These are phyloP conservation scores for Ooceraea biroi DNA, from an alignment of 1,140 invertebrate genomes.

Conservation along the genomic window DNA sequence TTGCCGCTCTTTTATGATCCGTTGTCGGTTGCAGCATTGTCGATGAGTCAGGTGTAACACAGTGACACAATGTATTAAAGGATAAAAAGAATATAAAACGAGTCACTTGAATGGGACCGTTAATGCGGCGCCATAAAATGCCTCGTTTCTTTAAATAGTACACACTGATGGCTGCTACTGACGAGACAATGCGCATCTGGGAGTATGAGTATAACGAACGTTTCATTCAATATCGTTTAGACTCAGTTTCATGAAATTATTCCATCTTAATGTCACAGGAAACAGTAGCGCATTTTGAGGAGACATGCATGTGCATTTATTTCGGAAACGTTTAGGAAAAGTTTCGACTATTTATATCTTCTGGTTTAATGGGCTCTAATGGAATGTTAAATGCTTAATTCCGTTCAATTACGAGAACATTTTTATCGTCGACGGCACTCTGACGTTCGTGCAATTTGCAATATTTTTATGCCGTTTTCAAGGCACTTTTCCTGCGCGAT, in stretches of 20 bases:
- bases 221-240: neutral
- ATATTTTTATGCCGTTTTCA: slow-evolving; percentile 20
- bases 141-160: neutral
- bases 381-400: too few species aligned
- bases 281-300: neutral
- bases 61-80: neutral
- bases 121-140: neutral
- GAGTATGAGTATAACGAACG: too few species aligned
- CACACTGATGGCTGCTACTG: neutral
- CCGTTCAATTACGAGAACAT: slow-evolving; percentile 20
- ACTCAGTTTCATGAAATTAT: neutral
- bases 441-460: neutral
- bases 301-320: neutral
- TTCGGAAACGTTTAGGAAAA: neutral
- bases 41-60: neutral
- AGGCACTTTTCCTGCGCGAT: neutral
- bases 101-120: neutral
- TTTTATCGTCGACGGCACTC: neutral
- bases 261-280: neutral
- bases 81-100: neutral
- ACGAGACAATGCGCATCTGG: too few species aligned
- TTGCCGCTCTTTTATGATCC: slow-evolving; percentile 34
- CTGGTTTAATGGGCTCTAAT: too few species aligned
- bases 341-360: too few species aligned
- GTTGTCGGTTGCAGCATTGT: neutral